These are phyloP conservation scores for Listronotus oregonensis DNA, from an alignment of 1,140 invertebrate genomes.

Conservation along the genomic window DNA sequence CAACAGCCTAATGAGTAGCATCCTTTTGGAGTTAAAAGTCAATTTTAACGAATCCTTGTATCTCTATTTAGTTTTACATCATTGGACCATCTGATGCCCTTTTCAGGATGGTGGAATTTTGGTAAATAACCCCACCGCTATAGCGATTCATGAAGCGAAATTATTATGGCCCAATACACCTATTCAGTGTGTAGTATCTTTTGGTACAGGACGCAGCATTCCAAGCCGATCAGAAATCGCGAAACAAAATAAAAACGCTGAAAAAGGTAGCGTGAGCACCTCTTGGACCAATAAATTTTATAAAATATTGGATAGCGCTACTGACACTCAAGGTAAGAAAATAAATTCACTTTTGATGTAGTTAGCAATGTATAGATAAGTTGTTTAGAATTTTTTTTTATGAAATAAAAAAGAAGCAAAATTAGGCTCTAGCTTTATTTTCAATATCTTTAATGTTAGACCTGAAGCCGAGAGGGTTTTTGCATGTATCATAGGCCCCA, in stretches of 20 bases:
- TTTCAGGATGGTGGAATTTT: conserved; percentile 81
- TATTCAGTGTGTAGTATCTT: conserved; percentile 85
- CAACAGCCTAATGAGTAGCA: no score
- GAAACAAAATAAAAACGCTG: conserved; percentile 42
- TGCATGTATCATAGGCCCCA: no score
- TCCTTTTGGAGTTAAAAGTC: no score
- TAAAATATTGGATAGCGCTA: conserved; percentile 87
- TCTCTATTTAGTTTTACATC: neutral
- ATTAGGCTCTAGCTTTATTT: no score
- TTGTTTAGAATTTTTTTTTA: no score
- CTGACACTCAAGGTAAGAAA: conserved; percentile 78
- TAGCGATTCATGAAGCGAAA: conserved; percentile 87
- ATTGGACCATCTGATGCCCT: neutral
- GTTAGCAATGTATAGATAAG: no score
- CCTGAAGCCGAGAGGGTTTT: no score
- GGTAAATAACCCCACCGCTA: conserved; percentile 88
- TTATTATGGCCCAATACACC: conserved; percentile 80
- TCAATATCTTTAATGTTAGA: no score
- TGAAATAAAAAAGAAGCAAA: no score
- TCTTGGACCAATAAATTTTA: conserved; percentile 82
- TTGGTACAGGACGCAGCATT: conserved; percentile 78
- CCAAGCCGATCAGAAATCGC: conserved; percentile 50
- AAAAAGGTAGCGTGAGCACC: conserved; percentile 55
- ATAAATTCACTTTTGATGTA: no score
- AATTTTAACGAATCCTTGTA: no score